phyloP scores from a whole-genome alignment of 92 coral and sea anemone genomes.

The Epizoanthus ramosus region DNA sequence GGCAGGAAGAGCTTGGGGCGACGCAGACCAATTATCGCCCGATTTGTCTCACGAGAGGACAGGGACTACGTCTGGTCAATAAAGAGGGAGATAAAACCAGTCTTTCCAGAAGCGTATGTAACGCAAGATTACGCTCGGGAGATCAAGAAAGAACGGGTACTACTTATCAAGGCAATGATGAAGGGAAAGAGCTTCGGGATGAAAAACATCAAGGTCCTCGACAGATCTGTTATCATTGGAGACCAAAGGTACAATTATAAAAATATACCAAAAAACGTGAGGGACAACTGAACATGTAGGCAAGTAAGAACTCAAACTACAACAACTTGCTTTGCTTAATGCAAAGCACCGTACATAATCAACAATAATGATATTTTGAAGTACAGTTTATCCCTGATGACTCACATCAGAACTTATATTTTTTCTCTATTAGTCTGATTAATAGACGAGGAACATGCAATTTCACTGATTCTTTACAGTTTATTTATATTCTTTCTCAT shows the following conservation, averaged over 20 bases:
- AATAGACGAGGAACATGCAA: too few relatives aligned
- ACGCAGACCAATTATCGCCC: constrained; percentile 46
- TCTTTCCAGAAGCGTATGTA: constrained; percentile 37
- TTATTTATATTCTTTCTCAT: too few relatives aligned
- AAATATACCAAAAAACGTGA: constrained; percentile 33
- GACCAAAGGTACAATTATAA: constrained; percentile 17
- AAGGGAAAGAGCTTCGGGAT: constrained; percentile 30
- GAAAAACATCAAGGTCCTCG: constrained; percentile 22
- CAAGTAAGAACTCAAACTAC: neutral
- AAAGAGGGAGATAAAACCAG: constrained; percentile 26
- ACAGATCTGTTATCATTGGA: constrained; percentile 16
- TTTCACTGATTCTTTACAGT: too few relatives aligned
- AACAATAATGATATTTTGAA: too few relatives aligned
- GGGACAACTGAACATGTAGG: neutral
- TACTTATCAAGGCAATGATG: constrained; percentile 33
- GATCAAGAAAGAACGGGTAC: constrained; percentile 36
- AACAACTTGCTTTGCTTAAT: too few relatives aligned
- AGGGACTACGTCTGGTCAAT: constrained; percentile 38
- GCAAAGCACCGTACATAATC: too few relatives aligned
- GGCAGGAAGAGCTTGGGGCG: constrained; percentile 31
- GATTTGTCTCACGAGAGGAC: constrained; percentile 45
- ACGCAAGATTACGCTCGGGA: constrained; percentile 45
- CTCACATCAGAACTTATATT: too few relatives aligned
- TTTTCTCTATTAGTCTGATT: too few relatives aligned
- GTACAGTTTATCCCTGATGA: too few relatives aligned